Evolutionary conservation across 2,797 vertebrate genomes (phyloP).

Genomic region (Myotis daubentonii): DNA sequence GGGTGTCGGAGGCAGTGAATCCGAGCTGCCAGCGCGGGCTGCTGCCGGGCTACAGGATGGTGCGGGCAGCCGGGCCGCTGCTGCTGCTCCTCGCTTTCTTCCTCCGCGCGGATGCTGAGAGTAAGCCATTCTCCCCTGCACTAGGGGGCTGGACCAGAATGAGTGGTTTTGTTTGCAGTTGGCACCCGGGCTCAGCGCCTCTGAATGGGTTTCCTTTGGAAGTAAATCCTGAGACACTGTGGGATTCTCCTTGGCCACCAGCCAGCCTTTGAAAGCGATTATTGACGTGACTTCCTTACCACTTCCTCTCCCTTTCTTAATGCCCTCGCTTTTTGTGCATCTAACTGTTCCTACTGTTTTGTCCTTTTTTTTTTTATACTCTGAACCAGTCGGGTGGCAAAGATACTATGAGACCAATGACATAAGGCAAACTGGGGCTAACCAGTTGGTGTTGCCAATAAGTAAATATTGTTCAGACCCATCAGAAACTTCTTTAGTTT

Average conservation of each 20-base stretch:
- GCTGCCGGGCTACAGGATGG: constrained; percentile 94
- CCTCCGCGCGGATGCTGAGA: constrained; percentile 92
- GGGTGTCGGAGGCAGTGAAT: constrained; percentile 91
- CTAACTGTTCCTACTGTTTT: constrained; percentile 40
- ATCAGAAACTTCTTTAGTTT: constrained; percentile 74
- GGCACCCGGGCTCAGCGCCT: constrained; percentile 62
- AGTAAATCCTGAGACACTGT: constrained; percentile 74
- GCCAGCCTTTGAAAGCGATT: constrained; percentile 74
- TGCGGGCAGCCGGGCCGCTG: constrained; percentile 90
- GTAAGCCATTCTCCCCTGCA: constrained; percentile 87
- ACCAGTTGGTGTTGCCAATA: constrained; percentile 81
- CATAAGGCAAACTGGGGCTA: constrained; percentile 78
- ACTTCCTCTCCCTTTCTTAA: constrained; percentile 64
- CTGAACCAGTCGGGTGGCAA: constrained; percentile 62
- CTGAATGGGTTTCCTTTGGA: constrained; percentile 79
- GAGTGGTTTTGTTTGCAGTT: constrained; percentile 80
- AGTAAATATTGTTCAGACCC: constrained; percentile 78
- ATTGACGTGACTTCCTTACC: constrained; percentile 75
- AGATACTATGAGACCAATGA: constrained; percentile 77
- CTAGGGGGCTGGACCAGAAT: constrained; percentile 48
- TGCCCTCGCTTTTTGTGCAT: constrained; percentile 40
- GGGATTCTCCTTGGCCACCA: constrained; percentile 70
- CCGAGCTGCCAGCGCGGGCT: constrained; percentile 91
- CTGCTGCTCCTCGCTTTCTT: constrained; percentile 92
- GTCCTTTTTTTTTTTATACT: not conserved